phyloP scores from a whole-genome alignment of 2,888 invertebrate genomes.

The Melitaea athalia region DNA sequence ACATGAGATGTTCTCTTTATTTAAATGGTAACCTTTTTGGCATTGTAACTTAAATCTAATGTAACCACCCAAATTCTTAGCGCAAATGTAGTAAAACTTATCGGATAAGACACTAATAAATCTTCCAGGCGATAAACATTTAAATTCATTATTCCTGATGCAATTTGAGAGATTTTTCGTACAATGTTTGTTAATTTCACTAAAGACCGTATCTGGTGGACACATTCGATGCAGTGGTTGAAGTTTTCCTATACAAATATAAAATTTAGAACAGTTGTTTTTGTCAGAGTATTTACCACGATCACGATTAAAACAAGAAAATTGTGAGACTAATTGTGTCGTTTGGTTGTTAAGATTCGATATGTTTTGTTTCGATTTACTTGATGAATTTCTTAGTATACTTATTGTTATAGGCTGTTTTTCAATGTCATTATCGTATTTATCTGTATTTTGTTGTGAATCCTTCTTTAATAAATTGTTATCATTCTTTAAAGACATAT shows the following conservation, averaged over 20 bases:
- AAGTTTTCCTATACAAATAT: constrained; percentile 68
- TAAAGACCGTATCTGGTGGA: constrained; percentile 70
- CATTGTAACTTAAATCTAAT: constrained; percentile 68
- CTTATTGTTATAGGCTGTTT: background rate
- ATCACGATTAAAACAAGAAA: constrained; percentile 51
- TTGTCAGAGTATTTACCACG: constrained; percentile 75
- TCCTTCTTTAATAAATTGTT: background rate
- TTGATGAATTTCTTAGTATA: background rate
- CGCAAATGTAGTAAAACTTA: constrained; percentile 73
- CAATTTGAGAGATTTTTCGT: constrained; percentile 75
- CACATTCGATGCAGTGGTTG: constrained; percentile 60
- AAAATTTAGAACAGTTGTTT: constrained; percentile 76
- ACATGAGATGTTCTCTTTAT: constrained; percentile 60
- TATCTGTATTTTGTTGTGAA: background rate
- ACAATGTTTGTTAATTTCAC: constrained; percentile 71
- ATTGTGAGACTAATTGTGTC: constrained; percentile 22
- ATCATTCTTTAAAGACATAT: background rate
- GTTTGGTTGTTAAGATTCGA: background rate
- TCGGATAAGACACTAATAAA: constrained; percentile 64
- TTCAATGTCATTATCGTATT: background rate
- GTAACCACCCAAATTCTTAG: constrained; percentile 53
- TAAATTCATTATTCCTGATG: constrained; percentile 71
- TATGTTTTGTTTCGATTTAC: background rate
- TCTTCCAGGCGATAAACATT: constrained; percentile 68
- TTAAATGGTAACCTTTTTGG: constrained; percentile 59